Conservation (phyloP, 2,797 vertebrate species). For the Galagoides demidoff region DNA sequence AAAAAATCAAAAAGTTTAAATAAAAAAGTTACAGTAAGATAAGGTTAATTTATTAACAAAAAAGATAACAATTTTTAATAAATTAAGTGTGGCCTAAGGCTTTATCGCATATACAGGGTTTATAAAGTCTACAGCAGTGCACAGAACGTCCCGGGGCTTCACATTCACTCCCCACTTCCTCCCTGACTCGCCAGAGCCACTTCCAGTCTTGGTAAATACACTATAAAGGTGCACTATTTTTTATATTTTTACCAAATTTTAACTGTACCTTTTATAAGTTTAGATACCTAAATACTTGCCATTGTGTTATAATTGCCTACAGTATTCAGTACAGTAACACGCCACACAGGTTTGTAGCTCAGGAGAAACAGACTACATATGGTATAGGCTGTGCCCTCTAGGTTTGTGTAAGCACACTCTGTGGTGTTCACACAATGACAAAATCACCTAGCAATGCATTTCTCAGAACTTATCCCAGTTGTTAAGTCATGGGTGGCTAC, state of each 20-base stretch:
- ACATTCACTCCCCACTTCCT: background rate
- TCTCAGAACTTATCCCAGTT: background rate
- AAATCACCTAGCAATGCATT: background rate
- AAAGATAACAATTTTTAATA: background rate
- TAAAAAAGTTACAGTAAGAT: background rate
- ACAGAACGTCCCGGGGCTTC: background rate
- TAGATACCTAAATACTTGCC: background rate
- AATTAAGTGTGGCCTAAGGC: background rate
- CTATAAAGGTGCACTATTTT: background rate
- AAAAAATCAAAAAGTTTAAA: background rate
- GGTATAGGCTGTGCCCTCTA: background rate
- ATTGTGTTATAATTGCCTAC: background rate
- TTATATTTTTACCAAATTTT: background rate
- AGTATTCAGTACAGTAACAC: background rate
- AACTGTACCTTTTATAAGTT: background rate
- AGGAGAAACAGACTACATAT: background rate
- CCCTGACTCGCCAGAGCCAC: background rate
- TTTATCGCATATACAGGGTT: background rate
- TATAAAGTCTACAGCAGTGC: background rate
- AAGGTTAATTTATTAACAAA: background rate
- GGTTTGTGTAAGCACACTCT: background rate
- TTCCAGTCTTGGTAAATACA: background rate
- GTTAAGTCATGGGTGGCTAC: background rate
- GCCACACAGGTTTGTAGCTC: background rate
- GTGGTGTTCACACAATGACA: background rate